Evolutionary conservation across 2,888 invertebrate genomes (phyloP).

Genomic region (Rhamnusium bicolor): DNA sequence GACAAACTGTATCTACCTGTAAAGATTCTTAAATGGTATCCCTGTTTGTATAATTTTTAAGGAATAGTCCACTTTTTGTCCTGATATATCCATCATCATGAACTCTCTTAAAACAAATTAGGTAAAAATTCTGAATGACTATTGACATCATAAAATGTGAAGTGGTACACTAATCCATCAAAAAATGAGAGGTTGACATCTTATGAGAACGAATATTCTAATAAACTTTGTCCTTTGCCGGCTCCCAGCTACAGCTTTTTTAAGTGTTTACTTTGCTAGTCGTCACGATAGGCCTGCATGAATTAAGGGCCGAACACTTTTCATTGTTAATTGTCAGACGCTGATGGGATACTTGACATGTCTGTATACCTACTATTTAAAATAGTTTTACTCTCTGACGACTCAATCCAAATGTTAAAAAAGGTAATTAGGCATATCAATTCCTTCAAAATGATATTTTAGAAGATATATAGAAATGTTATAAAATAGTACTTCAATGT

Average conservation of each 20-base stretch:
- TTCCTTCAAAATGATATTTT: background rate
- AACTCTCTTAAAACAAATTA: background rate
- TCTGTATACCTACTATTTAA: constrained; percentile 14
- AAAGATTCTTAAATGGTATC: background rate
- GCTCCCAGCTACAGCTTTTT: constrained; percentile 29
- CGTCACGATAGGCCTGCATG: constrained; percentile 40
- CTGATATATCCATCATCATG: background rate
- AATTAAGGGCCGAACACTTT: constrained; percentile 42
- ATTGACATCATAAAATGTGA: background rate
- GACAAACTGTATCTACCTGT: no score
- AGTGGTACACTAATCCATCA: constrained; percentile 36
- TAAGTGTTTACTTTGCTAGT: constrained; percentile 37
- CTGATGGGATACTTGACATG: constrained; percentile 37
- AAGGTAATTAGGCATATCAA: background rate
- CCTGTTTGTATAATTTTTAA: background rate
- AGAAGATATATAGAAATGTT: background rate
- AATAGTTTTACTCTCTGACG: constrained; percentile 1
- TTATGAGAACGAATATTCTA: constrained; percentile 28
- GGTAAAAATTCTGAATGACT: constrained; percentile 2
- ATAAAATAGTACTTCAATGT: background rate
- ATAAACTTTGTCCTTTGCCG: constrained; percentile 24
- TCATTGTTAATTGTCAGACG: constrained; percentile 43
- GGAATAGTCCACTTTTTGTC: background rate
- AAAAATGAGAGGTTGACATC: constrained; percentile 39
- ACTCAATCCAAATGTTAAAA: constrained; percentile 16